phyloP scores from a whole-genome alignment of 2,113 vertebrate species.

The Neolamprologus sp. region DNA sequence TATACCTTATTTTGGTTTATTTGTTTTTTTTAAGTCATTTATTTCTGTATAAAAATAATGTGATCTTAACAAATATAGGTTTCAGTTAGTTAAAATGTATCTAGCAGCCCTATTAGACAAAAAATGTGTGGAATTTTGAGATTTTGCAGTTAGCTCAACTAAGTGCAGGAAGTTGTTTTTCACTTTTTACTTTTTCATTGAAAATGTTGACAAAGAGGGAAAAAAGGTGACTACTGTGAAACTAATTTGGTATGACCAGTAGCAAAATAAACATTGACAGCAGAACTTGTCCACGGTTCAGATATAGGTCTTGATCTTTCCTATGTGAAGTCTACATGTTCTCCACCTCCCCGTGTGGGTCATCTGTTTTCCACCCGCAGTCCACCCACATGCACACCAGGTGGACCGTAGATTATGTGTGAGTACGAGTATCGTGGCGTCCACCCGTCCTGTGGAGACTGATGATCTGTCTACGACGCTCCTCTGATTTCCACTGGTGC shows the following conservation, averaged over 20 bases:
- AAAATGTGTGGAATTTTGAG: background rate
- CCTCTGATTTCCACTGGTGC: background rate
- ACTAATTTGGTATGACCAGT: conserved; percentile 4
- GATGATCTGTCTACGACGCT: conserved; percentile 28
- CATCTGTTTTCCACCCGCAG: conserved; percentile 41
- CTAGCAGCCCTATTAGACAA: background rate
- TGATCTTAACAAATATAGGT: background rate
- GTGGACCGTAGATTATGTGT: conserved; percentile 35
- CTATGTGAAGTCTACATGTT: conserved; percentile 47
- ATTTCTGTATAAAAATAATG: background rate
- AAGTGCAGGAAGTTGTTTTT: background rate
- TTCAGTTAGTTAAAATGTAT: background rate
- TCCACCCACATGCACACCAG: conserved; percentile 46
- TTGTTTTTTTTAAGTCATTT: fast-evolving
- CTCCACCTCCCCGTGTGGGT: conserved; percentile 30
- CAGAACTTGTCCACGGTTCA: conserved; percentile 21
- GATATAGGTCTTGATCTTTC: conserved; percentile 25
- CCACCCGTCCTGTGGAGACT: background rate
- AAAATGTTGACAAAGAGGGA: background rate
- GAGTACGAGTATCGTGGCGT: background rate
- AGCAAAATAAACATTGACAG: conserved; percentile 28
- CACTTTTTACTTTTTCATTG: background rate
- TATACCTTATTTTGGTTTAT: background rate
- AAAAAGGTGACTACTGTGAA: background rate
- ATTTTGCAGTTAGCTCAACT: background rate